Conservation (phyloP, 92 coral and sea anemone genomes). For the Siderastrea siderea region DNA sequence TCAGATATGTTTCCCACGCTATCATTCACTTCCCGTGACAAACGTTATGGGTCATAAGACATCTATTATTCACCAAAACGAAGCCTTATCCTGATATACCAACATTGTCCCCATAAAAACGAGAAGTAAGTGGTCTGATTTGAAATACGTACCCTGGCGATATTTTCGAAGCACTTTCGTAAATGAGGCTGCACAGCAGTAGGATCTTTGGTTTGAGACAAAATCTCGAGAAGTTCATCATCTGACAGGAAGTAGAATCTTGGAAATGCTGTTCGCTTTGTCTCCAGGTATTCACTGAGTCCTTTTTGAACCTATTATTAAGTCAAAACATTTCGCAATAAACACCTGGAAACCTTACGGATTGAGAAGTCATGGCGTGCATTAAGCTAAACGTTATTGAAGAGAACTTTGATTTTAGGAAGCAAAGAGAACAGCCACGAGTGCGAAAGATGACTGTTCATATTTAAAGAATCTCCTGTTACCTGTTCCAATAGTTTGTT, state of each 20-base stretch:
- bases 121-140: not conserved
- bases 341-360: too few relatives aligned
- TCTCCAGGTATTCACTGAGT: slow-evolving; percentile 98
- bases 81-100: too few relatives aligned
- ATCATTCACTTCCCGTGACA: too few relatives aligned
- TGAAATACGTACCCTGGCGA: slow-evolving; percentile 75
- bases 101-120: too few relatives aligned
- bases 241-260: slow-evolving; percentile 99
- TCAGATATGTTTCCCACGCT: too few relatives aligned
- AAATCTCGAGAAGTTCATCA: slow-evolving; percentile 95
- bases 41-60: too few relatives aligned
- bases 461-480: not conserved
- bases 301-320: slow-evolving; percentile 97
- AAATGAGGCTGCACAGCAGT: slow-evolving; percentile 99
- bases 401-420: not conserved
- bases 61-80: too few relatives aligned
- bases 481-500: slow-evolving; percentile 99
- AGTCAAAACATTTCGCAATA: not conserved
- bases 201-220: slow-evolving; percentile 99
- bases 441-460: not conserved
- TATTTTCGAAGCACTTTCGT: slow-evolving; percentile 97
- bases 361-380: too few relatives aligned
- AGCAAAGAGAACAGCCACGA: not conserved
- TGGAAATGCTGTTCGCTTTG: slow-evolving; percentile 97
- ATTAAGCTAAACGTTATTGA: too few relatives aligned